A percentile compares a stretch with the other conserved stretches of the same genome.
Conservation (phyloP, 2,113 vertebrate genomes). For the Protobothrops flavoviridis region DNA sequence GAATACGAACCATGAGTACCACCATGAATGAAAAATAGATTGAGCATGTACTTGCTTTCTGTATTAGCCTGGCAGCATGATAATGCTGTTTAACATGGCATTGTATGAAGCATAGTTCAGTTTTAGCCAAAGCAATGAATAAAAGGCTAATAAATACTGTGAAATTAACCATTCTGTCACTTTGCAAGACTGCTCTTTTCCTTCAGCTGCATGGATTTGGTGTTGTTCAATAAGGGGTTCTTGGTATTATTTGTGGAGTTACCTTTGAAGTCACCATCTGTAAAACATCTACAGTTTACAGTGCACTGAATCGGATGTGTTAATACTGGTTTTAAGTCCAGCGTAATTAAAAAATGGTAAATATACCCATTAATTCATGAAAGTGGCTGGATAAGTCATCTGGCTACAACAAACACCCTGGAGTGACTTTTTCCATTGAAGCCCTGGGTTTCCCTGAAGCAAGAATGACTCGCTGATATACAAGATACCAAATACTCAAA, state of each 20-base stretch:
- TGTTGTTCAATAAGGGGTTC: background rate
- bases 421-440: constrained; percentile 29
- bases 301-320: background rate
- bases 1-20: background rate
- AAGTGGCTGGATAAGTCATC: constrained; percentile 28
- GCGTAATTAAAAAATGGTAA: constrained; percentile 18
- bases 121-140: background rate
- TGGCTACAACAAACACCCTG: constrained; percentile 27
- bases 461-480: background rate
- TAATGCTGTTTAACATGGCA: background rate
- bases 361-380: constrained; percentile 8
- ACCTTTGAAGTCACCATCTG: background rate
- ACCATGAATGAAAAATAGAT: background rate
- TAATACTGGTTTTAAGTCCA: background rate
- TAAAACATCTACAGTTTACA: background rate
- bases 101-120: background rate
- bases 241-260: background rate
- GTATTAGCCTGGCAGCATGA: background rate
- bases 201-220: background rate
- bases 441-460: constrained; percentile 22
- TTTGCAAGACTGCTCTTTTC: background rate
- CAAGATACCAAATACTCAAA: background rate
- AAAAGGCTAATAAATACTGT: background rate
- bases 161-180: background rate
- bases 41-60: background rate